Base-by-base conservation (phyloP, 2,888 invertebrate genomes). In the Thymelicus acteon region DNA sequence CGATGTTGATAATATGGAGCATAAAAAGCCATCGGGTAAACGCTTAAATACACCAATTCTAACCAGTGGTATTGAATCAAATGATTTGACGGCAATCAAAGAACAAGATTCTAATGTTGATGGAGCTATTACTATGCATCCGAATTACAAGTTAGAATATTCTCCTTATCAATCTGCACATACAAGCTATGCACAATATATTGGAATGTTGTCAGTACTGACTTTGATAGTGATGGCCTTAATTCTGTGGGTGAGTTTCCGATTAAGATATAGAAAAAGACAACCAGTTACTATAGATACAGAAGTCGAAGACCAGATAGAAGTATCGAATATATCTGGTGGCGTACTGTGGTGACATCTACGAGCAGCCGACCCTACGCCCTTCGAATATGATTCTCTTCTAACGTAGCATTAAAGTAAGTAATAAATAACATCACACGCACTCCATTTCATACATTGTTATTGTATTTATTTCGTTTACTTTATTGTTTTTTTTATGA, bases 271-370 rank as follows among this genome's bases (percentile, higher is more conserved):
- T 75, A 85, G 90, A 77, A 86, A 89, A 79, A 87, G 92, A 85
- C 85, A 84, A 72, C 79, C 81, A 73, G 82, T 88, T 73, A 82
- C 80, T 66, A 76, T 79, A 73, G 83, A 86, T 67, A 76, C 82
- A 66, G 86, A 87, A 69, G 79, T 83, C 47, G 89, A 87, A 76
- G 92, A 93, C 80, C 93, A 94, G 82, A 94, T 96, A 91, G 96
- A 96, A 86, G 96, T 96, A 85, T 90, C 94, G 68, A 94, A 93
- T 86, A 94, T 94, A 80, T 95, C 95, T 71, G 95, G 96, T 65
- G 94, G 95, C 61, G 96, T 96, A 80, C 92, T 96, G 73, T 96
- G 96, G 96, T 96, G 96, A 96, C 95, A 95, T 83, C 86, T 95
- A 84, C 92, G 94, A 79, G 94, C 94, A 88, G 91, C 93, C 89